Evolutionary conservation across 2,888 invertebrate genomes (phyloP).

Genomic region (Synanthedon vespiformis): DNA sequence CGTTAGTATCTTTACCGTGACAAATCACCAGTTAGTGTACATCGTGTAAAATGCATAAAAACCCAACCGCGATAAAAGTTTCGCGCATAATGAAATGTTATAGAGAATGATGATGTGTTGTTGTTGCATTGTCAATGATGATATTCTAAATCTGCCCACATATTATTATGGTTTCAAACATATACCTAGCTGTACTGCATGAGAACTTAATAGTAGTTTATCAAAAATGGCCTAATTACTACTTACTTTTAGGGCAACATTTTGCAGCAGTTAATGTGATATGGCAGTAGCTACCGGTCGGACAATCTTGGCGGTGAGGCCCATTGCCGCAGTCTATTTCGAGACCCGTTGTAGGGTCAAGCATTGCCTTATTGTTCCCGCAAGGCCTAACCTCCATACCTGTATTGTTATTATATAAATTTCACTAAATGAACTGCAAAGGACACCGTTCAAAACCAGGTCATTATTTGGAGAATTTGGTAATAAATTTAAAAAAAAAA

Average conservation of each 20-base stretch:
- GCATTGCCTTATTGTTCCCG: slow-evolving; percentile 81
- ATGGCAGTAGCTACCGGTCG: slow-evolving; percentile 88
- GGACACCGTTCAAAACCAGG: too few species aligned
- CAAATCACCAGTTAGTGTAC: slow-evolving; percentile 41
- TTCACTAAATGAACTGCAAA: background rate
- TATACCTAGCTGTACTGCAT: background rate
- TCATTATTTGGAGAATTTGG: too few species aligned
- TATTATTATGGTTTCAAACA: background rate
- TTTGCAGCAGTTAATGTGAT: slow-evolving; percentile 84
- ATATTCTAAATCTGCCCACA: background rate
- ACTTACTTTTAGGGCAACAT: slow-evolving; percentile 86
- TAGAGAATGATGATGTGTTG: background rate
- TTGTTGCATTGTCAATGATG: background rate
- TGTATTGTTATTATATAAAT: slow-evolving; percentile 15
- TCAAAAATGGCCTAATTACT: background rate
- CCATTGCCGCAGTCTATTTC: slow-evolving; percentile 89
- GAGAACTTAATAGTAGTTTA: background rate
- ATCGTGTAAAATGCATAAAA: slow-evolving; percentile 26
- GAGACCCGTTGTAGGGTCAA: slow-evolving; percentile 76
- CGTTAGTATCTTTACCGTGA: slow-evolving; percentile 49
- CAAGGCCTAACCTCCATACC: slow-evolving; percentile 90
- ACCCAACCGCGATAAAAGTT: slow-evolving; percentile 11
- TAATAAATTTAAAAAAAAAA: too few species aligned
- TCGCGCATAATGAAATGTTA: slow-evolving; percentile 12
- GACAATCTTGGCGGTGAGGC: slow-evolving; percentile 83